phyloP scores from a whole-genome alignment of 1,140 invertebrate genomes.

The Homalodisca vitripennis region DNA sequence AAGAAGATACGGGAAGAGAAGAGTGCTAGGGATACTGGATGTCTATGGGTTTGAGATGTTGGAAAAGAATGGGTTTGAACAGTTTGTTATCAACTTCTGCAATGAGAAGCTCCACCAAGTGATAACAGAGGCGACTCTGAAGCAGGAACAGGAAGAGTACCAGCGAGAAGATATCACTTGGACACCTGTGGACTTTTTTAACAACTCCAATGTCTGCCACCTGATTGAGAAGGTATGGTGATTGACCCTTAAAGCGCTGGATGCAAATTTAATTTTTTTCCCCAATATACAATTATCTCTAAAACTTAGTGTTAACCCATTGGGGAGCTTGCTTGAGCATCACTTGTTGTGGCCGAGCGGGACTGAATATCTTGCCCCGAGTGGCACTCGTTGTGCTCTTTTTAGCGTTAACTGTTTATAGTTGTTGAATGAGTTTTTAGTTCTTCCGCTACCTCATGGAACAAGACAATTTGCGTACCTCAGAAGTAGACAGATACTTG shows the following conservation, averaged over 20 bases:
- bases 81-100: slow-evolving; percentile 89
- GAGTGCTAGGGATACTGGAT: slow-evolving; percentile 75
- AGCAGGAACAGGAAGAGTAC: slow-evolving; percentile 84
- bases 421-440: too few species aligned
- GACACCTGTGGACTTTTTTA: slow-evolving; percentile 75
- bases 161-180: slow-evolving; percentile 72
- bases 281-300: background rate
- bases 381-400: too few species aligned
- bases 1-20: slow-evolving; percentile 62
- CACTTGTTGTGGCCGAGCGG: too few species aligned
- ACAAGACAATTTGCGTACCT: too few species aligned
- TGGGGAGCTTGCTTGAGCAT: too few species aligned
- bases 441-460: too few species aligned
- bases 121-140: slow-evolving; percentile 64
- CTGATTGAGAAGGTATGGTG: slow-evolving; percentile 67
- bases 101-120: slow-evolving; percentile 86
- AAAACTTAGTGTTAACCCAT: too few species aligned
- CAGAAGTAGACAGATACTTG: too few species aligned
- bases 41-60: slow-evolving; percentile 87
- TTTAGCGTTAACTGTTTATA: too few species aligned
- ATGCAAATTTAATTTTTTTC: background rate
- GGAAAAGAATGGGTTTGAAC: slow-evolving; percentile 70
- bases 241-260: slow-evolving; percentile 39
- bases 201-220: slow-evolving; percentile 73
- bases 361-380: too few species aligned